Evolutionary conservation across 2,888 invertebrate genomes (phyloP).

Genomic region (Campoplex capitator): DNA sequence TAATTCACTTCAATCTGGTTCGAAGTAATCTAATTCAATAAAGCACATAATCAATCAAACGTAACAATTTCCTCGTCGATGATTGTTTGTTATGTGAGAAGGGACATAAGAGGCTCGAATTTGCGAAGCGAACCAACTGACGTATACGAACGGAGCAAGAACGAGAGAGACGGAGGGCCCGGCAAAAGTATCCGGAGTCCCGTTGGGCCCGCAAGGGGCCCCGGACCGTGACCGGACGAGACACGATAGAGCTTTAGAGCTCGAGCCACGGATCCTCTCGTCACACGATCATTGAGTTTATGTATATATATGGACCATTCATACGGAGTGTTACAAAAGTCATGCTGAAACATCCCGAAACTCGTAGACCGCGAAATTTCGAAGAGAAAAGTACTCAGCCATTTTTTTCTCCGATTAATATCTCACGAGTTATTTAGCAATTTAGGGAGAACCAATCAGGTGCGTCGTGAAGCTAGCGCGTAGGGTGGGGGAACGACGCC

Average conservation of each 20-base stretch:
- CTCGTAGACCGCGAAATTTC: no score
- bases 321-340: slow-evolving; percentile 1
- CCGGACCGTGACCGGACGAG: slow-evolving; percentile 68
- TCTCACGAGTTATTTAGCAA: neutral
- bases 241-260: slow-evolving; percentile 55
- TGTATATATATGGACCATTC: neutral
- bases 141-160: neutral
- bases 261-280: slow-evolving; percentile 62
- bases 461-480: neutral
- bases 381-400: neutral
- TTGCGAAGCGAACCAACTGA: slow-evolving; percentile 18
- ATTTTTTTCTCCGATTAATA: neutral
- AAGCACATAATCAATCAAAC: neutral
- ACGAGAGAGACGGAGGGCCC: neutral
- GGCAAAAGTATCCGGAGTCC: slow-evolving; percentile 56
- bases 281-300: slow-evolving; percentile 60
- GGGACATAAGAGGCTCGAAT: slow-evolving; percentile 45
- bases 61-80: neutral
- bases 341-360: neutral
- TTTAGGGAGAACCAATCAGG: neutral
- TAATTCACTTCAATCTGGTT: neutral
- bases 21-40: neutral
- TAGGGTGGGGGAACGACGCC: neutral
- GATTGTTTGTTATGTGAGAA: slow-evolving; percentile 36
- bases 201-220: slow-evolving; percentile 67